Conservation (phyloP, 2,113 vertebrate species). For the Lipophrys pholis region DNA sequence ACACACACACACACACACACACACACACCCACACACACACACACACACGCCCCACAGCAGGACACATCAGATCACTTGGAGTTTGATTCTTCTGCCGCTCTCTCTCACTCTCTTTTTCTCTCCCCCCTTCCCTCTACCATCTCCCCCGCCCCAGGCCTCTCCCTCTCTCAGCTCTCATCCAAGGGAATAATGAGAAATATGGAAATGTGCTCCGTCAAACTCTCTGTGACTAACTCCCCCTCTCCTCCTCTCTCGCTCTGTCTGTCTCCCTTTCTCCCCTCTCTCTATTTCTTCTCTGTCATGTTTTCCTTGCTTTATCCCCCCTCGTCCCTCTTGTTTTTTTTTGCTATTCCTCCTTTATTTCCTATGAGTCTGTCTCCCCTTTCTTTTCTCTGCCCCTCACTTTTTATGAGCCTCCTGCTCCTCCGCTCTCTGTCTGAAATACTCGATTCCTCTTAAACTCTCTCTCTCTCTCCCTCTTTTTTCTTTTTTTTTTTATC, state of each 20-base stretch:
- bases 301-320: conserved; percentile 44
- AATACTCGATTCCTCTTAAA: conserved; percentile 42
- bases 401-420: conserved; percentile 24
- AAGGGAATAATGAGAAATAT: conserved; percentile 81
- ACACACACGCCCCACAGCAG: conserved; percentile 60
- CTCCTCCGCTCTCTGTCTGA: conserved; percentile 31
- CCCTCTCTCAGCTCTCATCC: conserved; percentile 71
- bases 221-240: conserved; percentile 70
- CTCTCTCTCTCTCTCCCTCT: conserved; percentile 4
- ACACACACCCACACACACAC: conserved; percentile 59
- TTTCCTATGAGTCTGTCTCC: conserved; percentile 21
- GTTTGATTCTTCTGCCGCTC: conserved; percentile 48
- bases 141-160: conserved; percentile 53
- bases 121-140: conserved; percentile 20
- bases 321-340: conserved; percentile 19
- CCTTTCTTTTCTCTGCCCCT: conserved; percentile 18
- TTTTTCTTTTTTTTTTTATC: background rate
- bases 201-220: conserved; percentile 74
- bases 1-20: conserved; percentile 50
- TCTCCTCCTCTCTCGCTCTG: conserved; percentile 34
- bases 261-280: conserved; percentile 46
- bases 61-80: conserved; percentile 64
- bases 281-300: conserved; percentile 40
- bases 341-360: conserved; percentile 17
- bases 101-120: conserved; percentile 53